These are phyloP conservation scores for Tetragonula clypearis DNA, from an alignment of 1,140 invertebrate species.

Conservation along the genomic window DNA sequence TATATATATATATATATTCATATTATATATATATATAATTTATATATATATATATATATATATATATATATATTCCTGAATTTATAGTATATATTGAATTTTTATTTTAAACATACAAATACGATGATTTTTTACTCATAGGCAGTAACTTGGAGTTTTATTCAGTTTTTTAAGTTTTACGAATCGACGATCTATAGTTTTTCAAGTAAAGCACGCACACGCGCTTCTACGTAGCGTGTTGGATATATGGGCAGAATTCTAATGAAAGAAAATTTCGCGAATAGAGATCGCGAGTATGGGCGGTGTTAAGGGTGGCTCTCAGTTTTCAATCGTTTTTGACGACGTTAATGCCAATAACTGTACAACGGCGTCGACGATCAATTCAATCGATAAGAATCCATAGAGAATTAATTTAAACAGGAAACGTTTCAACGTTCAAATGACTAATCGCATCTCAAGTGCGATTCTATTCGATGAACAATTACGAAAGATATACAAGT, in stretches of 20 bases:
- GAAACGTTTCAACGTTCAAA: neutral
- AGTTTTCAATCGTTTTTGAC: neutral
- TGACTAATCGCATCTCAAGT: too few relatives aligned
- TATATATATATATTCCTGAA: too few relatives aligned
- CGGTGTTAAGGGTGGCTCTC: neutral
- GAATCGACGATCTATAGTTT: neutral
- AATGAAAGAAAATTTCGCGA: slow-evolving; percentile 22
- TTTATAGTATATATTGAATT: neutral
- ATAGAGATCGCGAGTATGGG: neutral
- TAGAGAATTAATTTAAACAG: neutral
- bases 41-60: too few relatives aligned
- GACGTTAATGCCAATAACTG: neutral
- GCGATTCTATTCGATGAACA: neutral
- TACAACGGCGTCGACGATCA: neutral
- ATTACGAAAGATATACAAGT: neutral
- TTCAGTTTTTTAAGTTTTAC: neutral
- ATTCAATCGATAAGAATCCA: too few relatives aligned
- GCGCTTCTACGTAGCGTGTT: neutral
- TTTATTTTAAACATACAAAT: neutral
- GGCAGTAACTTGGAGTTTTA: neutral
- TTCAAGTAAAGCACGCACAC: neutral
- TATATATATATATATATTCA: too few relatives aligned
- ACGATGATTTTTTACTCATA: neutral
- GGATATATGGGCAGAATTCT: slow-evolving; percentile 29
- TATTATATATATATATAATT: too few relatives aligned